A percentile compares a stretch with the other conserved stretches of the same genome.
These are phyloP conservation scores for Thaleichthys pacificus DNA, from an alignment of 2,797 vertebrate genomes.

Conservation along the genomic window DNA sequence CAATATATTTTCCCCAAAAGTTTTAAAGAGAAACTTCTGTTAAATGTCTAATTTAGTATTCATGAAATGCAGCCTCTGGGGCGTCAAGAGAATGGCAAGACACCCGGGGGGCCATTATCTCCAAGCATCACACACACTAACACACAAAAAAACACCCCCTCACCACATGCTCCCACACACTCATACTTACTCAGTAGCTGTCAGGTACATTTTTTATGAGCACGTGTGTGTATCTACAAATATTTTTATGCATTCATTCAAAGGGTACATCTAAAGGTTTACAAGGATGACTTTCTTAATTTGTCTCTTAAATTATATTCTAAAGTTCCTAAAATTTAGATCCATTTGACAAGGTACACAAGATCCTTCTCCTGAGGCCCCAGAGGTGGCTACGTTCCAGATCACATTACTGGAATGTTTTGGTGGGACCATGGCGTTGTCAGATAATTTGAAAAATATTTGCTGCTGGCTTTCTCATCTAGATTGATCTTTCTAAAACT, in stretches of 20 bases:
- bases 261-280: constrained; percentile 51
- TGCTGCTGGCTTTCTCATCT: constrained; percentile 66
- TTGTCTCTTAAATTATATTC: constrained; percentile 60
- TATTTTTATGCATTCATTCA: constrained; percentile 26
- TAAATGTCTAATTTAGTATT: constrained; percentile 67
- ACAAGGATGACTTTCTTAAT: constrained; percentile 50
- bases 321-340: constrained; percentile 72
- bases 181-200: constrained; percentile 47
- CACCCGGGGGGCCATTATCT: constrained; percentile 66
- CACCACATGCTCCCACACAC: constrained; percentile 30
- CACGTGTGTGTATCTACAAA: constrained; percentile 18
- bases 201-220: constrained; percentile 43
- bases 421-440: constrained; percentile 61
- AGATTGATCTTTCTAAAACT: constrained; percentile 62
- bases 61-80: constrained; percentile 67
- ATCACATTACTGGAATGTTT: constrained; percentile 64
- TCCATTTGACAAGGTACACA: constrained; percentile 67
- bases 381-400: constrained; percentile 60
- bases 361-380: constrained; percentile 61
- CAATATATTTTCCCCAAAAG: constrained; percentile 55
- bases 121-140: constrained; percentile 40
- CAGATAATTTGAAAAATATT: constrained; percentile 65
- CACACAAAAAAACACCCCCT: constrained; percentile 39
- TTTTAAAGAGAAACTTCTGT: constrained; percentile 60
- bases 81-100: constrained; percentile 49